Evolutionary conservation across 2,113 vertebrate species (phyloP).

Genomic region (Melanerpes formicivorus): DNA sequence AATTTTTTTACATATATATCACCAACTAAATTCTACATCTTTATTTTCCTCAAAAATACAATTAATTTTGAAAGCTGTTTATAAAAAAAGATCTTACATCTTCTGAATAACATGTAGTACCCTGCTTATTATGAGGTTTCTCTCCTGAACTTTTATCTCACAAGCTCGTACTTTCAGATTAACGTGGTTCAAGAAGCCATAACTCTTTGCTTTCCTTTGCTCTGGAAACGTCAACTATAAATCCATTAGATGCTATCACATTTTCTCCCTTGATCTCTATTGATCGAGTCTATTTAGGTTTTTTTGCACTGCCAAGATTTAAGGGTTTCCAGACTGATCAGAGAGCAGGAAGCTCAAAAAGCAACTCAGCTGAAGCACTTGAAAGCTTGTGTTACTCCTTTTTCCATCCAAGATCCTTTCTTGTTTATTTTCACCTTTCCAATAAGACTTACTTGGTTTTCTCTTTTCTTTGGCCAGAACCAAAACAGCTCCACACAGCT

Average conservation of each 20-base stretch:
- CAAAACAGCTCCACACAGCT: not conserved
- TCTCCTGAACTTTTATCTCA: not conserved
- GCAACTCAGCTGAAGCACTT: not conserved
- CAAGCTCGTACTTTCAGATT: conserved; percentile 5
- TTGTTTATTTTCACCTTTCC: not conserved
- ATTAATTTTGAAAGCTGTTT: not conserved
- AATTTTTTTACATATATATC: not conserved
- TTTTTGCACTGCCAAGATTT: not conserved
- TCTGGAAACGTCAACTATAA: conserved; percentile 13
- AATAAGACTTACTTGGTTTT: not conserved
- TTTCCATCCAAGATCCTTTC: not conserved
- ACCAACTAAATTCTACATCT: not conserved
- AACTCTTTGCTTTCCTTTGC: not conserved
- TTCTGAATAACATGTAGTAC: not conserved
- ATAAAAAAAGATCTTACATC: not conserved
- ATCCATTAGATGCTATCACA: not conserved
- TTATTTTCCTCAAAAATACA: not conserved
- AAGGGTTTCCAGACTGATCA: not conserved
- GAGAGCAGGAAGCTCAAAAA: not conserved
- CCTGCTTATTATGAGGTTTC: not conserved
- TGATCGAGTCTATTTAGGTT: not conserved
- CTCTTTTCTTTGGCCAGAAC: not conserved
- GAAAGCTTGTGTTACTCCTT: not conserved
- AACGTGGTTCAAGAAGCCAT: not conserved
- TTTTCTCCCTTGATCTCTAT: conserved; percentile 28